Base-by-base conservation (phyloP, 2,113 vertebrate species). In the Lagopus muta region DNA sequence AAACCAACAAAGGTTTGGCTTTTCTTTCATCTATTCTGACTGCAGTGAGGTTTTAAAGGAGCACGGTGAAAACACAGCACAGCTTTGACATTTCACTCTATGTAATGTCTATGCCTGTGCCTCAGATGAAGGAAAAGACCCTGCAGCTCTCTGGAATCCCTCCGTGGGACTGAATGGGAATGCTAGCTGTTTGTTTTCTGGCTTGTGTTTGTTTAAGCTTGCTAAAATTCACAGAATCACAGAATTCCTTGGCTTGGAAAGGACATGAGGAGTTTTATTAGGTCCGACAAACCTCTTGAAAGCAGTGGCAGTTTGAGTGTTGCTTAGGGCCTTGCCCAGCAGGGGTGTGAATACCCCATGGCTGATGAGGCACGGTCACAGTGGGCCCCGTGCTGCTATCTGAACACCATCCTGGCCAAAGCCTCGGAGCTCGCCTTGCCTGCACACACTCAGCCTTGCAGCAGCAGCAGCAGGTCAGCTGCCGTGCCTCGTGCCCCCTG, bases 1-100 rank as follows among this genome's bases (percentile, higher is more conserved):
- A 90, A 73, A 73, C 50, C 60, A 76, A 7, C n/a, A 76, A n/a
- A 73, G 27, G n/a, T 70, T 66, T 90, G 64, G 14, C 47, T 13
- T 80, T 84, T 80, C 42, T 93, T 91, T 92, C 40, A 66, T 77
- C 54, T 82, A 0, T 42, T 85, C 27, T 70, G 78, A 82, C 10
- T 70, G 60, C 72, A 58, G 1, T 24, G 48, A 80, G 27, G 11
- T 86, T 88, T 88, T 74, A 58, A 30, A 86, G 72, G 40, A 74
- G 24, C 48, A 30, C 8, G 47, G 82, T 91, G 13, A 90, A 74
- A 91, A 60, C 25, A 64, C 22, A 34, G 9, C 58, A 34, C 55
- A 38, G 43, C 27, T 92, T 85, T 1, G 27, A 34, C 42, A 64
- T 64, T 82, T 48, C 52, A 73, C 27, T 85, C 25, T 8, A 1